Evolutionary conservation across 1,140 invertebrate genomes (phyloP).

Genomic region (Oedothorax gibbosus): DNA sequence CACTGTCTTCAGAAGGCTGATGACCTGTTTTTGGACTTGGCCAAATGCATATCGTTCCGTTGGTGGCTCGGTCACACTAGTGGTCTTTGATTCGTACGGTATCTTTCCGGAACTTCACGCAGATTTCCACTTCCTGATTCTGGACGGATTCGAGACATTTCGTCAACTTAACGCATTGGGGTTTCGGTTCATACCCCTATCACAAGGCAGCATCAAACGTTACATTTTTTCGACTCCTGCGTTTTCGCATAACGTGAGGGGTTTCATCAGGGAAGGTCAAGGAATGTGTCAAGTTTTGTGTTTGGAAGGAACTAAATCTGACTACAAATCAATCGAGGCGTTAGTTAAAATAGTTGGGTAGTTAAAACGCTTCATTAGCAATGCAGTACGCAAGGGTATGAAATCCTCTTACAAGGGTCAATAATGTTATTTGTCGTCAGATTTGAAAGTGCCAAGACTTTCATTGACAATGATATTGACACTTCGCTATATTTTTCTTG

Average conservation of each 20-base stretch:
- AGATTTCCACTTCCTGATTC: slow-evolving; percentile 53
- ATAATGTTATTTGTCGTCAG: too few species aligned
- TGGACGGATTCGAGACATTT: too few species aligned
- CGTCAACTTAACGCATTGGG: too few species aligned
- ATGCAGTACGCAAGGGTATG: background rate
- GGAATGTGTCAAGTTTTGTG: too few species aligned
- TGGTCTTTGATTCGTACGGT: slow-evolving; percentile 56
- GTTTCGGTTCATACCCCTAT: too few species aligned
- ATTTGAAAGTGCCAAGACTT: background rate
- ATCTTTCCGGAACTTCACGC: slow-evolving; percentile 58
- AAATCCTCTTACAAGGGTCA: background rate
- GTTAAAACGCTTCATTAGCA: background rate
- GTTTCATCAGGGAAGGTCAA: too few species aligned
- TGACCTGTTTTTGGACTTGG: slow-evolving; percentile 54
- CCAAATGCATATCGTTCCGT: slow-evolving; percentile 56
- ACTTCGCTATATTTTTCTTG: background rate
- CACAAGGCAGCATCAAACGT: too few species aligned
- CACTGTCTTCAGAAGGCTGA: slow-evolving; percentile 42
- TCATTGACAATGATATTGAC: background rate
- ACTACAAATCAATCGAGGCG: too few species aligned
- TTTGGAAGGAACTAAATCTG: too few species aligned
- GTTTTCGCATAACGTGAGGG: too few species aligned
- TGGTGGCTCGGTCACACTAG: slow-evolving; percentile 52
- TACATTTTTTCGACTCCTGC: too few species aligned
- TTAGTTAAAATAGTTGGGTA: too few species aligned